phyloP scores from a whole-genome alignment of 2,888 invertebrate genomes.

The Sminthurinus aureus region DNA sequence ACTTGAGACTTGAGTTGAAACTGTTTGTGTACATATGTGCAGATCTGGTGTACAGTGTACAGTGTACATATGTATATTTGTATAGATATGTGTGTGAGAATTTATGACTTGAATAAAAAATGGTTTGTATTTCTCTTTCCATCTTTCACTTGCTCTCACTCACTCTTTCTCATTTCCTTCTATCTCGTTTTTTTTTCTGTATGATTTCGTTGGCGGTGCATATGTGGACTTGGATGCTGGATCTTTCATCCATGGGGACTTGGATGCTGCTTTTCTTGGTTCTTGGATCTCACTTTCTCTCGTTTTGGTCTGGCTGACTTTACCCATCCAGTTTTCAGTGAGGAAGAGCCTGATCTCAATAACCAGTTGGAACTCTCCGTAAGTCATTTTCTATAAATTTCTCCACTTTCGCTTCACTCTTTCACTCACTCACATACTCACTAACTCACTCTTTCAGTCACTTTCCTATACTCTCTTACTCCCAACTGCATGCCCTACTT shows the following conservation, averaged over 20 bases:
- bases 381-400: slow-evolving; percentile 55
- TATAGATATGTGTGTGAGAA: slow-evolving; percentile 27
- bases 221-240: background rate
- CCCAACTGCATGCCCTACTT: background rate
- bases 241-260: background rate
- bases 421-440: slow-evolving; percentile 11
- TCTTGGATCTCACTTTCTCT: background rate
- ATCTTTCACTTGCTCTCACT: background rate
- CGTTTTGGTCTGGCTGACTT: background rate
- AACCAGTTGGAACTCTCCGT: slow-evolving; percentile 89
- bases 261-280: background rate
- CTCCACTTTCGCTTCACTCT: slow-evolving; percentile 34
- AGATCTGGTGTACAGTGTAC: no score
- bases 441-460: background rate
- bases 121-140: slow-evolving; percentile 17
- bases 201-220: background rate
- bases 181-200: background rate
- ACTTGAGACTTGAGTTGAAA: no score
- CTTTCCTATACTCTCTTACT: slow-evolving; percentile 4
- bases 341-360: slow-evolving; percentile 85
- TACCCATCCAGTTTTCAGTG: slow-evolving; percentile 76
- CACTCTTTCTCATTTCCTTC: background rate
- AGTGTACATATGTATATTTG: no score
- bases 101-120: slow-evolving; percentile 58
- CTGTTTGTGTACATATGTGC: no score